These are phyloP conservation scores for Proisotoma minuta DNA, from an alignment of 2,888 invertebrate genomes.

Conservation along the genomic window DNA sequence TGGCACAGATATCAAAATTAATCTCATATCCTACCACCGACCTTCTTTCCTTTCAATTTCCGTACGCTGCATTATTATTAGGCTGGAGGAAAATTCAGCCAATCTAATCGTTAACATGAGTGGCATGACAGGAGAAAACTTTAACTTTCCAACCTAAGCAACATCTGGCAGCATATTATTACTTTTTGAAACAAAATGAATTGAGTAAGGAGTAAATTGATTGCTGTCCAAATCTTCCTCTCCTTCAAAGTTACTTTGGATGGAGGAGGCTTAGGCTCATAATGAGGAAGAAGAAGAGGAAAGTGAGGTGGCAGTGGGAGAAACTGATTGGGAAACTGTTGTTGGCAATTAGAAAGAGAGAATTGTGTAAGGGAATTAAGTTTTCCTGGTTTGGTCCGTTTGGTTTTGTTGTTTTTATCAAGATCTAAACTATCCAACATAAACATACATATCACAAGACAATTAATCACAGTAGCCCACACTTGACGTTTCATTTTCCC, in stretches of 20 bases:
- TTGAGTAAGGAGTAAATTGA: conserved; percentile 5
- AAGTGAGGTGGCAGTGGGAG: background rate
- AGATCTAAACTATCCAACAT: conserved; percentile 27
- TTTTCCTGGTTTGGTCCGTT: background rate
- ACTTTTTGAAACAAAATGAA: conserved; percentile 6
- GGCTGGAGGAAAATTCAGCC: background rate
- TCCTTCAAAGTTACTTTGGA: conserved; percentile 1
- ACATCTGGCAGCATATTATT: conserved; percentile 6
- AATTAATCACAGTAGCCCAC: conserved; percentile 48
- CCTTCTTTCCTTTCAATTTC: conserved; percentile 6
- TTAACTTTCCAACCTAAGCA: conserved; percentile 1
- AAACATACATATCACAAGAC: conserved; percentile 47
- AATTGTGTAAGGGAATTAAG: conserved; percentile 1
- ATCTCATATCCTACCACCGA: background rate
- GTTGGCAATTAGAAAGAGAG: conserved; percentile 25
- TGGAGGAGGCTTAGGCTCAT: conserved; percentile 3
- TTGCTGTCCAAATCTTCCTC: conserved; percentile 4
- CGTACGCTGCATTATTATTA: background rate
- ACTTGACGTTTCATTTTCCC: conserved; percentile 48
- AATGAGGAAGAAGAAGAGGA: conserved; percentile 6
- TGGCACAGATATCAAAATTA: conserved; percentile 2
- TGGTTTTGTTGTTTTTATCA: conserved; percentile 6
- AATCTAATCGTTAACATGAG: conserved; percentile 5
- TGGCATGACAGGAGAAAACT: background rate
- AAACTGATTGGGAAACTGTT: conserved; percentile 10